These are phyloP conservation scores for Helobdella robusta DNA, from an alignment of 2,888 invertebrate species.

Conservation along the genomic window DNA sequence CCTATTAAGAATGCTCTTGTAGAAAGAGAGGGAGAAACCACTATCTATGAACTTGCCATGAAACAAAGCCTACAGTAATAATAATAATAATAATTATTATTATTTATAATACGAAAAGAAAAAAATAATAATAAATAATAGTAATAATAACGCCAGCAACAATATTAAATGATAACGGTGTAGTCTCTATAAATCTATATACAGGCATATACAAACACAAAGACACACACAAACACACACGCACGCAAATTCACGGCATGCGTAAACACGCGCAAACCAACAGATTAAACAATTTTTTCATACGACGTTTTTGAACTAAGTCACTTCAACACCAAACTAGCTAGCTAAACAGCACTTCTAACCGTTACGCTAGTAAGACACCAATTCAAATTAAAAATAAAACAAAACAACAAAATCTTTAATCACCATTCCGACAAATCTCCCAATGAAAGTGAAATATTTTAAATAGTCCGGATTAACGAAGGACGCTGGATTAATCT, in stretches of 20 bases:
- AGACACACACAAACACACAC: too few relatives aligned
- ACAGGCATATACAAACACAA: too few relatives aligned
- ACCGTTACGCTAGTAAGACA: background rate
- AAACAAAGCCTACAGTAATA: background rate
- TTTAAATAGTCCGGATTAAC: constrained; percentile 19
- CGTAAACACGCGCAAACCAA: too few relatives aligned
- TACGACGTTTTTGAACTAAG: too few relatives aligned
- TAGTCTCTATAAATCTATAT: too few relatives aligned
- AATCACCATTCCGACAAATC: background rate
- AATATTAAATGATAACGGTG: too few relatives aligned
- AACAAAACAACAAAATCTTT: background rate
- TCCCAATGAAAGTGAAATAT: constrained; percentile 23
- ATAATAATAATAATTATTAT: background rate
- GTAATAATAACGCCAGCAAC: too few relatives aligned
- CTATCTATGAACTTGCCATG: background rate
- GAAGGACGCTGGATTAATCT: constrained; percentile 16
- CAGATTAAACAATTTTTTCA: too few relatives aligned
- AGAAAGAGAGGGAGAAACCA: background rate
- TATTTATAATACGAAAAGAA: too few relatives aligned
- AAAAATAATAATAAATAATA: too few relatives aligned
- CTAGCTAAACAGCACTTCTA: background rate
- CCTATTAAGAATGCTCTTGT: background rate
- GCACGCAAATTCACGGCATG: too few relatives aligned
- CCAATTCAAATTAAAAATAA: background rate
- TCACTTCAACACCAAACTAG: background rate